A percentile compares a stretch with the other conserved stretches of the same genome.
These are phyloP conservation scores for Ostrea denselamellosa DNA, from an alignment of 1,140 invertebrate genomes.

Conservation along the genomic window DNA sequence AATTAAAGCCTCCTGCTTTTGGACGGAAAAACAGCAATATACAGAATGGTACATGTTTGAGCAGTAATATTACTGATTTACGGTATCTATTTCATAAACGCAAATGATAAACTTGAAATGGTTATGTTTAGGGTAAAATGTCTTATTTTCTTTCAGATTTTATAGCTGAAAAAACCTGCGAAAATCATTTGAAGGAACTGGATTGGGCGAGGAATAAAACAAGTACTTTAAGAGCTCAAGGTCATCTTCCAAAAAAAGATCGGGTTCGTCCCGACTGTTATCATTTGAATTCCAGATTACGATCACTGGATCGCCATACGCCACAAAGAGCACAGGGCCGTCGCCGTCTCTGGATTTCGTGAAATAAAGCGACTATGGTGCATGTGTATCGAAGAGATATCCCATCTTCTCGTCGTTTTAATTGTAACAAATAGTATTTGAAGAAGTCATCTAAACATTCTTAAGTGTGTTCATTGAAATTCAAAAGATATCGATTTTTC, in stretches of 20 bases:
- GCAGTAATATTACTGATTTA: not conserved
- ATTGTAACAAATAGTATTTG: too few relatives aligned
- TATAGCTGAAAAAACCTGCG: not conserved
- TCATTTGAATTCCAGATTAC: too few relatives aligned
- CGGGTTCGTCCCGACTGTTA: not conserved
- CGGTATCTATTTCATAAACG: not conserved
- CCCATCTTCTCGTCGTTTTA: too few relatives aligned
- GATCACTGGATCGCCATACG: not conserved
- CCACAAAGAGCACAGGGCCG: not conserved
- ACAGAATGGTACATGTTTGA: not conserved
- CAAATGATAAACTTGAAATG: not conserved
- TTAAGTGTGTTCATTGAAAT: too few relatives aligned
- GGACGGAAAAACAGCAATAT: conserved; percentile 4
- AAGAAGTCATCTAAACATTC: too few relatives aligned
- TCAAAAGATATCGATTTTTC: not conserved
- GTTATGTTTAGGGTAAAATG: not conserved
- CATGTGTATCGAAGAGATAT: not conserved
- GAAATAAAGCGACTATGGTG: not conserved
- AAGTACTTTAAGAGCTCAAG: not conserved
- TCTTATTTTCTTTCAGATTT: not conserved
- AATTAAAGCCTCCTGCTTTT: conserved; percentile 3
- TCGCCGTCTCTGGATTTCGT: not conserved
- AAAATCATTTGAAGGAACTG: not conserved
- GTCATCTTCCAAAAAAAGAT: not conserved
- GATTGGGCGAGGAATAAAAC: not conserved